These are phyloP conservation scores for Aphidoletes aphidimyza DNA, from an alignment of 2,888 invertebrate species.

Conservation along the genomic window DNA sequence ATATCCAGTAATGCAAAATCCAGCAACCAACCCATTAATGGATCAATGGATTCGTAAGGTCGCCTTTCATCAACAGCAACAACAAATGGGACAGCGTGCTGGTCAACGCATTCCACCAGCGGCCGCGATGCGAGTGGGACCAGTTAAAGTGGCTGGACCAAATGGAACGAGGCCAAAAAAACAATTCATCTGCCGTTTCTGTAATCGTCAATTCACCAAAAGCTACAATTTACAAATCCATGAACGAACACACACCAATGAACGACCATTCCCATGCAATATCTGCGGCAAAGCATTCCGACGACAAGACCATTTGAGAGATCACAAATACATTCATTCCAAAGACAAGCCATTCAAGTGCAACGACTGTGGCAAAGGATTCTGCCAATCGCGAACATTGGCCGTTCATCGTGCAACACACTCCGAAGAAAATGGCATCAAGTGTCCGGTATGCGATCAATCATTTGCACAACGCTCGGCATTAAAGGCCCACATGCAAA, in stretches of 20 bases:
- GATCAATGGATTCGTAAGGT: constrained; percentile 79
- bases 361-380: constrained; percentile 95
- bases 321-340: constrained; percentile 96
- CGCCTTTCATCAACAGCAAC: constrained; percentile 71
- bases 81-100: background rate
- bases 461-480: constrained; percentile 94
- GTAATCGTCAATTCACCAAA: constrained; percentile 96
- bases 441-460: constrained; percentile 88
- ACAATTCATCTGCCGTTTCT: constrained; percentile 97
- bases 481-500: constrained; percentile 88
- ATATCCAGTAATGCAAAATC: constrained; percentile 56
- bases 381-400: constrained; percentile 95
- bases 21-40: constrained; percentile 57
- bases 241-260: constrained; percentile 96
- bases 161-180: constrained; percentile 77
- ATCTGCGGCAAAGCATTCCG: constrained; percentile 96
- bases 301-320: constrained; percentile 91
- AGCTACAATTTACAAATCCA: constrained; percentile 98
- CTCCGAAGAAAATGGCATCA: constrained; percentile 92
- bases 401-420: constrained; percentile 96
- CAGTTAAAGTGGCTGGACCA: constrained; percentile 70
- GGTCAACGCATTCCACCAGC: constrained; percentile 64
- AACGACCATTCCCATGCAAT: constrained; percentile 95
- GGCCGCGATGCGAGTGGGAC: constrained; percentile 69
- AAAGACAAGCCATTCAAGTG: constrained; percentile 99